These are phyloP conservation scores for Ruditapes philippinarum DNA, from an alignment of 1,140 invertebrate species.

Conservation along the genomic window DNA sequence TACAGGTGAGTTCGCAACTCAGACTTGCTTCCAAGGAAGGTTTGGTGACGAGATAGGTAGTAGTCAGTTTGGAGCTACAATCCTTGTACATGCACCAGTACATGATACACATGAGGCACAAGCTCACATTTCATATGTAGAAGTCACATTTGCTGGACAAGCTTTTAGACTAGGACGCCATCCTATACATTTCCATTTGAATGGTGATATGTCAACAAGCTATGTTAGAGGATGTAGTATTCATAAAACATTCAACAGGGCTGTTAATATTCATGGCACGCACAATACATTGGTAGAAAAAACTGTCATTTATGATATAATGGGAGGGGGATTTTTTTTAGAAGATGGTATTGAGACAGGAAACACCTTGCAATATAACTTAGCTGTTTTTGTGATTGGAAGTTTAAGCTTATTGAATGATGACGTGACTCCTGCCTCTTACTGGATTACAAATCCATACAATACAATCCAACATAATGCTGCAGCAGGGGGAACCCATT, in stretches of 20 bases:
- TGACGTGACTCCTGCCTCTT: conserved; percentile 85
- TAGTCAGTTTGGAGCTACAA: conserved; percentile 83
- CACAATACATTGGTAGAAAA: conserved; percentile 79
- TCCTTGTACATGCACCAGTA: conserved; percentile 79
- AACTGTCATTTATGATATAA: conserved; percentile 83
- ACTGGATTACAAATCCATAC: conserved; percentile 85
- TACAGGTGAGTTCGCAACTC: conserved; percentile 83
- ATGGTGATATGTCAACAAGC: conserved; percentile 82
- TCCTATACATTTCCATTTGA: conserved; percentile 85
- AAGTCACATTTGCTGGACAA: conserved; percentile 83
- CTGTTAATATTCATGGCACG: conserved; percentile 84
- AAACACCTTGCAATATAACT: conserved; percentile 84
- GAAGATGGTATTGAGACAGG: conserved; percentile 86
- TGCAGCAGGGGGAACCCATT: conserved; percentile 84
- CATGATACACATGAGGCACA: conserved; percentile 71
- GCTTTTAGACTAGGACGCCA: conserved; percentile 85
- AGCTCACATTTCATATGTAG: conserved; percentile 76
- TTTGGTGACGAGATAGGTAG: conserved; percentile 85
- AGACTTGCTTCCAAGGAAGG: conserved; percentile 84
- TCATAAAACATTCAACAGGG: conserved; percentile 85
- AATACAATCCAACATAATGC: conserved; percentile 83
- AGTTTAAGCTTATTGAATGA: conserved; percentile 85
- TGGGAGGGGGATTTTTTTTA: conserved; percentile 85
- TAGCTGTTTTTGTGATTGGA: conserved; percentile 82
- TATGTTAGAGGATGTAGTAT: conserved; percentile 83